Evolutionary conservation across 2,888 invertebrate genomes (phyloP), one percentile per base, ranked within the genome.

Genomic region (Siphlonurus alternatus): DNA sequence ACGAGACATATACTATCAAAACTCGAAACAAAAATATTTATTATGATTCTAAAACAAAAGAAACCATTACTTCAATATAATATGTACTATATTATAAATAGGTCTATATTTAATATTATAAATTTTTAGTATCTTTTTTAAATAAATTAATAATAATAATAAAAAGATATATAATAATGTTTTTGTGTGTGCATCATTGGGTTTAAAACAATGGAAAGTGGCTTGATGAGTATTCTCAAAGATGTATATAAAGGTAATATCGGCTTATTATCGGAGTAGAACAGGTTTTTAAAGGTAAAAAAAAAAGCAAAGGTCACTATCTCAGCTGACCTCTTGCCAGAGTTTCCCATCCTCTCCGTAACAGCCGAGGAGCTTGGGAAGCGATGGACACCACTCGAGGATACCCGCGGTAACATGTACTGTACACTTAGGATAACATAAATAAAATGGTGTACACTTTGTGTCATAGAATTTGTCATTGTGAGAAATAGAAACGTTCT

Each of bases 231-330:
- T 38, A 10, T 38, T 38, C 15, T 38, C 38, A 5, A 38, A 10
- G 38, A 38, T 56, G 56, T 56, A 20, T 56, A 56, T 56, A n/a
- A 56, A 56, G 56, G 56, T 56, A 56, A 56, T 56, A 56, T 56
- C 56, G 56, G 56, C 56, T 56, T 56, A 56, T 56, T 56, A 56
- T 56, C 56, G 56, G 56, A 56, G 19, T 5, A 56, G 22, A 56
- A 56, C 56, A 20, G 56, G 56, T 56, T 56, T 56, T 22, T 7
- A 56, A n/a, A 56, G 19, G 19, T 56, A 56, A 56, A 56, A 20
- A 51, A 56, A 56, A 56, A 56, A 22, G 56, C 22, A 56, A n/a
- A 56, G 56, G 56, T 56, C 56, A 56, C 56, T 56, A 56, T 56
- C 56, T 56, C 56, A 56, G 56, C 7, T 56, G 56, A 56, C 56